Evolutionary conservation across 2,888 invertebrate species (phyloP).

Genomic region (Hydraecia micacea): DNA sequence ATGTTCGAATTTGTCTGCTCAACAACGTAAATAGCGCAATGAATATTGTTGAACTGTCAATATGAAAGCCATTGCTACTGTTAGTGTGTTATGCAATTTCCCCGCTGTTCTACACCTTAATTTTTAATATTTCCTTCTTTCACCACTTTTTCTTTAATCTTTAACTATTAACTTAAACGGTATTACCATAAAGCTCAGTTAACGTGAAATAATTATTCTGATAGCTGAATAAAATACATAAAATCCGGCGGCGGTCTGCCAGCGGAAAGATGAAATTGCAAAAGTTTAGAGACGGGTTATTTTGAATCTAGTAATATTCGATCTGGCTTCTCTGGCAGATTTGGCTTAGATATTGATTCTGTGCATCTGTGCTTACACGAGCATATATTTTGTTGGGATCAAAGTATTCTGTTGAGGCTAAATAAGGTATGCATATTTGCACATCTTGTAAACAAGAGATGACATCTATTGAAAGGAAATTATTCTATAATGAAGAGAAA

Average conservation of each 20-base stretch:
- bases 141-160: not conserved
- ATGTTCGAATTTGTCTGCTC: no score
- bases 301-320: slow-evolving; percentile 20
- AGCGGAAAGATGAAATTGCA: slow-evolving; percentile 45
- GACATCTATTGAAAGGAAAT: no score
- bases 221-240: slow-evolving; percentile 39
- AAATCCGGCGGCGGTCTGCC: slow-evolving; percentile 44
- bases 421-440: not conserved
- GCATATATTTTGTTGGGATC: not conserved
- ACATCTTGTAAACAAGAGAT: no score
- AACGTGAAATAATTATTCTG: slow-evolving; percentile 34
- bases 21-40: no score
- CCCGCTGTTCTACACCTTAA: no score
- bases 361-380: not conserved
- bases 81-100: no score
- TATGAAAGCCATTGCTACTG: no score
- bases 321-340: slow-evolving; percentile 19
- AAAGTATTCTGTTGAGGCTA: not conserved
- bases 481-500: no score
- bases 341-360: slow-evolving; percentile 19
- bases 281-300: slow-evolving; percentile 41
- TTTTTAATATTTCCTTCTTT: not conserved
- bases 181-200: not conserved
- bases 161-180: not conserved
- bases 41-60: no score